Conservation (phyloP, 2,797 vertebrate species). For the Phoxinus dragarum region DNA sequence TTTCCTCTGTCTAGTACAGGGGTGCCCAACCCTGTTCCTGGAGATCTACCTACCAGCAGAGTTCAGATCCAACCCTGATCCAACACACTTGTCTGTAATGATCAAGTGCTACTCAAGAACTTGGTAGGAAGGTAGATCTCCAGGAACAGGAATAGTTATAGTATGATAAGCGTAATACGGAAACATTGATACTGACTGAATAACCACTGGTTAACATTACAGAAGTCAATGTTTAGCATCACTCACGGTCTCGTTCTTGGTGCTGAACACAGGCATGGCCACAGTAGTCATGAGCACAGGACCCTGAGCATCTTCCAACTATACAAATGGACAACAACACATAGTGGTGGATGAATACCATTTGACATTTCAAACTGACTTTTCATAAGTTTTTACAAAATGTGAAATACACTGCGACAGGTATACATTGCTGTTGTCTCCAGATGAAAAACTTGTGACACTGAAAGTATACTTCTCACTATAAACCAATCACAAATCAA, state of each 20-base stretch:
- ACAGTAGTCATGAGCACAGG: conserved; percentile 97
- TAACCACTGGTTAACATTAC: background rate
- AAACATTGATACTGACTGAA: background rate
- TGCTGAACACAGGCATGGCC: conserved; percentile 99
- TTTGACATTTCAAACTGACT: background rate
- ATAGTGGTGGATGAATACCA: background rate
- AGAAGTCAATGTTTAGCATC: conserved; percentile 27
- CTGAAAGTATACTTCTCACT: background rate
- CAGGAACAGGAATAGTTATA: background rate
- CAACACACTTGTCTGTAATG: background rate
- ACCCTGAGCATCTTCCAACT: conserved; percentile 91
- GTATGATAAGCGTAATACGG: background rate
- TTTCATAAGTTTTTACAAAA: background rate
- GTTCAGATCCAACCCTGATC: background rate
- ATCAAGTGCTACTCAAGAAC: background rate
- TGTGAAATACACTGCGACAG: background rate
- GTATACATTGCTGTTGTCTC: background rate
- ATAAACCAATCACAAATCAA: background rate
- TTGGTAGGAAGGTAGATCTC: background rate
- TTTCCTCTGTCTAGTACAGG: background rate
- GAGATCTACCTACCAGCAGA: background rate
- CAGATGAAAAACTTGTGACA: background rate
- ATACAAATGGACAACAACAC: conserved; percentile 61
- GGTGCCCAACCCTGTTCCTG: background rate
- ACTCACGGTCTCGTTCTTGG: conserved; percentile 98